Evolutionary conservation across 2,797 vertebrate species (phyloP).

Genomic region (Myoxocephalus aenaeus): DNA sequence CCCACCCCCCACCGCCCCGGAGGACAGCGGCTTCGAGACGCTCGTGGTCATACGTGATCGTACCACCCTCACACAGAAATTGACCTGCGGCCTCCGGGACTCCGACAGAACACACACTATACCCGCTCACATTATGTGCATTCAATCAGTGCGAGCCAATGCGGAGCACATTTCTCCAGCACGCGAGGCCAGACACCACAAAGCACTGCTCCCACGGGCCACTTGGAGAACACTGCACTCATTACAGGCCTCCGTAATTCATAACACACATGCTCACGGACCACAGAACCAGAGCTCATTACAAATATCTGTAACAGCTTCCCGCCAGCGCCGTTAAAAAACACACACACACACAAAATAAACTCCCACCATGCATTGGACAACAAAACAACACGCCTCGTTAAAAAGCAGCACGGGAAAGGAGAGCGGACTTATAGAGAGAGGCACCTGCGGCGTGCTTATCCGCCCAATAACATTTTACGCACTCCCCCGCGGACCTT

Average conservation of each 20-base stretch:
- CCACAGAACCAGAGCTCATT: slow-evolving; percentile 45
- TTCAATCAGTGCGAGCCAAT: slow-evolving; percentile 42
- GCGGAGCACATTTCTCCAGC: slow-evolving; percentile 41
- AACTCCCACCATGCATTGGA: slow-evolving; percentile 23
- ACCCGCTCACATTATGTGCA: slow-evolving; percentile 39
- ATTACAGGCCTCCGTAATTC: slow-evolving; percentile 60
- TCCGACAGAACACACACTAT: slow-evolving; percentile 20
- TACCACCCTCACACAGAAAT: slow-evolving; percentile 28
- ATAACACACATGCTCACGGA: slow-evolving; percentile 52
- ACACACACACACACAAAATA: not conserved
- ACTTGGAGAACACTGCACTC: slow-evolving; percentile 22
- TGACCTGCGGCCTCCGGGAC: slow-evolving; percentile 37
- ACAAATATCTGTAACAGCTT: slow-evolving; percentile 31
- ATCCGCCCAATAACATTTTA: slow-evolving; percentile 55
- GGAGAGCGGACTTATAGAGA: slow-evolving; percentile 30
- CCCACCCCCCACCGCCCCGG: not conserved
- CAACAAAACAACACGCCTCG: slow-evolving; percentile 60
- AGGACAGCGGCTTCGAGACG: slow-evolving; percentile 29
- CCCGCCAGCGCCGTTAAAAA: slow-evolving; percentile 30
- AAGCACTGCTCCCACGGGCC: slow-evolving; percentile 42
- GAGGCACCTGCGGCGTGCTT: slow-evolving; percentile 44
- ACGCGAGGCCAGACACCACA: slow-evolving; percentile 56
- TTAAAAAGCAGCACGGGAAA: slow-evolving; percentile 57
- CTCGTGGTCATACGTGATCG: slow-evolving; percentile 26
- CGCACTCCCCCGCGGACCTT: slow-evolving; percentile 55